Base-by-base conservation (phyloP, 2,888 invertebrate genomes). In the Andrena praecox region DNA sequence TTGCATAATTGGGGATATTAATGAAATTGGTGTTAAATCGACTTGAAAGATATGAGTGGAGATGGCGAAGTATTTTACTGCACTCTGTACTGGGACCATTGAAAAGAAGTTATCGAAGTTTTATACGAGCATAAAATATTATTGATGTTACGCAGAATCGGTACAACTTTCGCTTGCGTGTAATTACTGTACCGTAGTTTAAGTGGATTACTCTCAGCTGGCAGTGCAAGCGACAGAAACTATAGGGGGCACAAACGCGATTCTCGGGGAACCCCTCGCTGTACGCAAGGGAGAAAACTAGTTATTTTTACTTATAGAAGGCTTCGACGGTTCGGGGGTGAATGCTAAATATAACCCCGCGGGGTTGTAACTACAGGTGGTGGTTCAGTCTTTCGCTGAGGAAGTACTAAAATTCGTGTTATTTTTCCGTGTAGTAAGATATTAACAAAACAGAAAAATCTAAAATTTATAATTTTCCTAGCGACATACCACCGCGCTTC, bases 341-440 rank as follows among this genome's bases (percentile, higher is more conserved):
- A 74, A 31, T 62, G n/a, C 76, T 87, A 87, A 83, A 83, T 83
- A 84, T 85, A 87, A 70, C 64, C 35, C 27, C 29, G 16, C 68
- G 76, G 80, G 72, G 70, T 35, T 78, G 54, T 73, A 84, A 88
- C 81, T 85, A 88, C 88, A 89, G 87, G 87, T 87, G 88, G 86
- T 52, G 24, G 35, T 69, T 24, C 42, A 16, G 12, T 12, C 12
- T 42, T 42, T 12, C 42, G 42, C 12, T 12, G 42, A 42, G 12
- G 20, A 29, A 52, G 35, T 63, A 76, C 42, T 66, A 48, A n/a
- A n/a, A 29, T 48, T n/a, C 42, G 8, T 63, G 54, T 42, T 16
- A 16, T 16, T 42, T 42, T 42, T 42, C 16, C 12, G 42, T 5
- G 4, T 42, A 16, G 0, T 16, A 5, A 4, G 42, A 42, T 42